A percentile compares a stretch with the other conserved stretches of the same genome.
Evolutionary conservation across 2,888 invertebrate species (phyloP).

Genomic region (Sepiola atlantica): DNA sequence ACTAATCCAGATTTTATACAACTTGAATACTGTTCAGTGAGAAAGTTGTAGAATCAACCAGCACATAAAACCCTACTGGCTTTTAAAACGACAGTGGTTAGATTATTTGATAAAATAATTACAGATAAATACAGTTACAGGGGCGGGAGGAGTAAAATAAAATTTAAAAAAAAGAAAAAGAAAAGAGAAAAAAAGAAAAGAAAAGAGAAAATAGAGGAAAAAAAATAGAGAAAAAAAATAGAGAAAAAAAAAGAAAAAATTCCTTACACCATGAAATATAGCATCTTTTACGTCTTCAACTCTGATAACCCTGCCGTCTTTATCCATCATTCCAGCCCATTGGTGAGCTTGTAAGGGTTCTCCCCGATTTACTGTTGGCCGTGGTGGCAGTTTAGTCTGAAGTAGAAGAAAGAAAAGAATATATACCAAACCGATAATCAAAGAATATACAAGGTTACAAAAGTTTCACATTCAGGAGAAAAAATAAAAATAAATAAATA

Average conservation of each 20-base stretch:
- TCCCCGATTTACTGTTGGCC: constrained; percentile 66
- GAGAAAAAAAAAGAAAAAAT: constrained; percentile 45
- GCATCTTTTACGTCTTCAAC: constrained; percentile 86
- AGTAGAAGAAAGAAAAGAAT: constrained; percentile 46
- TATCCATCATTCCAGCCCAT: constrained; percentile 87
- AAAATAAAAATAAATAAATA: not conserved
- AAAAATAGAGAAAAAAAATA: too few species aligned
- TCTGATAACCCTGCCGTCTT: constrained; percentile 87
- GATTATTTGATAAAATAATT: too few species aligned
- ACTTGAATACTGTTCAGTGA: too few species aligned
- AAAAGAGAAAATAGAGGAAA: too few species aligned
- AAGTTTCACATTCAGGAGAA: not conserved
- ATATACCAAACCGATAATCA: not conserved
- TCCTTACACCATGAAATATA: constrained; percentile 91
- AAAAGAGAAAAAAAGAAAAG: too few species aligned
- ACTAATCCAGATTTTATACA: too few species aligned
- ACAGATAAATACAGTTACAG: too few species aligned
- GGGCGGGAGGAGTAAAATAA: too few species aligned
- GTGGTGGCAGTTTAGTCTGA: constrained; percentile 67
- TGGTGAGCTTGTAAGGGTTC: constrained; percentile 65
- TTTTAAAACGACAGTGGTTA: too few species aligned
- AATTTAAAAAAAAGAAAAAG: too few species aligned
- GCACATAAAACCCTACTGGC: too few species aligned
- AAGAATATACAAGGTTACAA: not conserved
- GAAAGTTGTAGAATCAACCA: too few species aligned